These are phyloP conservation scores for Phaedon cochleariae DNA, from an alignment of 2,888 invertebrate genomes.

Conservation along the genomic window DNA sequence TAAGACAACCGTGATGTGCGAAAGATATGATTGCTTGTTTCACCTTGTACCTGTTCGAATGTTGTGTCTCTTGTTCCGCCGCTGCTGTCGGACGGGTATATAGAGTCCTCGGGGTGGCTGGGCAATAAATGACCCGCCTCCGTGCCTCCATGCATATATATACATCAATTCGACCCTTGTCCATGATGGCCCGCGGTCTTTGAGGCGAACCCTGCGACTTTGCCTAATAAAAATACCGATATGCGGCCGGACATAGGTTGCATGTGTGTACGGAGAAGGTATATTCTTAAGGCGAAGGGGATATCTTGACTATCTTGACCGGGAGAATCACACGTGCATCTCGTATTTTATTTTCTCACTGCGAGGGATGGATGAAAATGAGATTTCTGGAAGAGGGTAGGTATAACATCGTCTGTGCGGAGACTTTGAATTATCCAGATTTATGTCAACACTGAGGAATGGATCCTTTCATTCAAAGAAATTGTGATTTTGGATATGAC, in stretches of 20 bases:
- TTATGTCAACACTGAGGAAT: no score
- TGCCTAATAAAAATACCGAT: conserved; percentile 58
- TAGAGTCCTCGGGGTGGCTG: conserved; percentile 51
- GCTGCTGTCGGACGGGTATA: conserved; percentile 48
- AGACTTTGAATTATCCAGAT: no score
- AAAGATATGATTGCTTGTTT: no score
- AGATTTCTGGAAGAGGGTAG: conserved; percentile 5
- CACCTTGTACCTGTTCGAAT: no score
- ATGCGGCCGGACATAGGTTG: conserved; percentile 58
- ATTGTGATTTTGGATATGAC: no score
- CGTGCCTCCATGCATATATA: conserved; percentile 42
- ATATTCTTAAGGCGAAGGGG: conserved; percentile 30
- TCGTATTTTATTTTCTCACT: conserved; percentile 37
- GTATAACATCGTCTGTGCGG: no score
- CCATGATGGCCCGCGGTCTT: conserved; percentile 46
- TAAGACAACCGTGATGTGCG: no score
- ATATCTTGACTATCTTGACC: conserved; percentile 24
- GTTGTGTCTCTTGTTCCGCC: conserved; percentile 8
- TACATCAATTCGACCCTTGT: conserved; percentile 47
- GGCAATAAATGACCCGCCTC: conserved; percentile 56
- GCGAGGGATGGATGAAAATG: conserved; percentile 15
- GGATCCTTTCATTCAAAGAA: no score
- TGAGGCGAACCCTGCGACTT: conserved; percentile 49
- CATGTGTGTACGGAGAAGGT: conserved; percentile 51
- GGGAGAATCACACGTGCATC: conserved; percentile 33